A percentile compares a stretch with the other conserved stretches of the same genome.
These are phyloP conservation scores for Cheirogaleus medius DNA, from an alignment of 2,113 vertebrate genomes.

Conservation along the genomic window DNA sequence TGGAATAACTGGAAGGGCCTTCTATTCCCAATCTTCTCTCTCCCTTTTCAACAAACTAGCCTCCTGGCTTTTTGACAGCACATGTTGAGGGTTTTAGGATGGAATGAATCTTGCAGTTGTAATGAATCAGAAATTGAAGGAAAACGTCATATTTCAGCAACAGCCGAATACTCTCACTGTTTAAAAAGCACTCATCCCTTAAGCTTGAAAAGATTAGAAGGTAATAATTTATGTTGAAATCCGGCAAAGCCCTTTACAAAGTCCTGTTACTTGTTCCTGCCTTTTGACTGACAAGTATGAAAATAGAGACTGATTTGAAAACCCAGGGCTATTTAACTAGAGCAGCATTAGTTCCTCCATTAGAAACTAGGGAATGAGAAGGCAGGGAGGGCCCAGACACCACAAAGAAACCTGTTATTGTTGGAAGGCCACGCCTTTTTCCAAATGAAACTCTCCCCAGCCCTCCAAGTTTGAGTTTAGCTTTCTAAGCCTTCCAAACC, in stretches of 20 bases:
- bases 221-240: constrained; percentile 72
- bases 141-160: constrained; percentile 11
- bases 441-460: neutral
- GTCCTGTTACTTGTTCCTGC: constrained; percentile 43
- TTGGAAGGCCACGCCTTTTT: neutral
- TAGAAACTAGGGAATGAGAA: constrained; percentile 5
- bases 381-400: neutral
- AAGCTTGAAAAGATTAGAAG: constrained; percentile 67
- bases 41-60: neutral
- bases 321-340: constrained; percentile 46
- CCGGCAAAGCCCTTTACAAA: constrained; percentile 8
- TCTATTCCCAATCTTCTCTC: neutral
- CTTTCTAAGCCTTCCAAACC: constrained; percentile 9
- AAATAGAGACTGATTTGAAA: constrained; percentile 72
- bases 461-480: neutral
- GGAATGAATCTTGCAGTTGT: constrained; percentile 47
- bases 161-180: neutral
- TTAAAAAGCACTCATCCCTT: constrained; percentile 52
- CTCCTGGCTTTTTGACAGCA: constrained; percentile 50
- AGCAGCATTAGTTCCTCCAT: constrained; percentile 43
- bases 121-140: constrained; percentile 52
- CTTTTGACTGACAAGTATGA: constrained; percentile 66
- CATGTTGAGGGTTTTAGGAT: neutral
- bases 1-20: neutral
- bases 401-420: neutral